Base-by-base conservation (phyloP, 2,888 invertebrate species). In the Ormyrus nitidulus region DNA sequence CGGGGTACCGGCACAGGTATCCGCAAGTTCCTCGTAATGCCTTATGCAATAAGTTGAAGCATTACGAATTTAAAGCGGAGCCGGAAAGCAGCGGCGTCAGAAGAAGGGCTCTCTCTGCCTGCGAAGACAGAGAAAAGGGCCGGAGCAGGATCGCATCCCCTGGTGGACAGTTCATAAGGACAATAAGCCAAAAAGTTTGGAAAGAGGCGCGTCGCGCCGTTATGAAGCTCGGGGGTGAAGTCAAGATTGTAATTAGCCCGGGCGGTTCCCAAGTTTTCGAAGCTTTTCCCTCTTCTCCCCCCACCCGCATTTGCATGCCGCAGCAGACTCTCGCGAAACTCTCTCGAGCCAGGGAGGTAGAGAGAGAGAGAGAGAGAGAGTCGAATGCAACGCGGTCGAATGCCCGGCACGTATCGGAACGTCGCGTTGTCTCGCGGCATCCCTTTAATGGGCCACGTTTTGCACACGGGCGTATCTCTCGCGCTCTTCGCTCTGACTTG, bases 231-330 rank as follows among this genome's bases (percentile, higher is more conserved):
- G 84, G 83, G 88, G 89, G 88, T 88, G 86, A 89, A 89, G 87
- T 89, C 89, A 88, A 89, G 89, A 89, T 89, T 87, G 90, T 89
- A 90, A 90, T 90, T 90, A 90, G 89, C 88, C 85, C 81, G 84
- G 85, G 85, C 66, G 64, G 86, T 86, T 64, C 65, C 48, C 73
- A 79, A 90, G 89, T 89, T 90, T 89, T 88, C 86, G 87, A 87
- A 86, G 85, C 87, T 87, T 86, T 84, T 54, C 49, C 81, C 54
- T 44, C 70, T 49, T 58, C 82, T 62, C 82, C 19, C 19, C 19
- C 19, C 19, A 19, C 19, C 19, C 19, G 19, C 86, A 89, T 89
- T 89, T 87, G 89, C 88, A 87, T 87, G 84, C 83, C 83, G 44
- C 19, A 19, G 19, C 19, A 34, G 53, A 13, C 65, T 53, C 69